Evolutionary conservation across 2,113 vertebrate species (phyloP).

Genomic region (Calypte anna): DNA sequence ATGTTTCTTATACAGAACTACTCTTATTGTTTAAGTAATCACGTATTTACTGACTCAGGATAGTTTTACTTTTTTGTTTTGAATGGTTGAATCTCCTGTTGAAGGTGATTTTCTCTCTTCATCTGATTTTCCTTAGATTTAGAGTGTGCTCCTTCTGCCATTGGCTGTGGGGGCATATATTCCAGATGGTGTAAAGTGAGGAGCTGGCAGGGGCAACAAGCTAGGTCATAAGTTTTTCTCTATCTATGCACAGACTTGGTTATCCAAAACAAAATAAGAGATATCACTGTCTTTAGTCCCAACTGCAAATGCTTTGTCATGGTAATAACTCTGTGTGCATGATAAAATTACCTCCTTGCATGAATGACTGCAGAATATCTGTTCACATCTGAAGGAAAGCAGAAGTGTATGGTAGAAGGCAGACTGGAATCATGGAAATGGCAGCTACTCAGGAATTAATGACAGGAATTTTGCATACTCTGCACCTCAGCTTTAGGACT

Average conservation of each 20-base stretch:
- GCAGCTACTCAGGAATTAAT: not conserved
- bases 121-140: not conserved
- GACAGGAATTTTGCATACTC: not conserved
- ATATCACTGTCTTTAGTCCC: not conserved
- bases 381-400: not conserved
- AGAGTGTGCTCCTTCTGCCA: not conserved
- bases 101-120: not conserved
- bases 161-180: not conserved
- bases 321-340: not conserved
- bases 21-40: not conserved
- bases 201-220: slow-evolving; percentile 2
- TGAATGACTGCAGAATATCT: not conserved
- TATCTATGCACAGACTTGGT: not conserved
- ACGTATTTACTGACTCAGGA: not conserved
- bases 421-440: not conserved
- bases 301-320: not conserved
- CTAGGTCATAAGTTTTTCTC: not conserved
- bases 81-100: not conserved
- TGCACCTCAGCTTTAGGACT: not conserved
- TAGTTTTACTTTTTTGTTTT: not conserved
- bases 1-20: not conserved
- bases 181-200: not conserved
- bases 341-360: not conserved
- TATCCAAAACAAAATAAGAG: not conserved
- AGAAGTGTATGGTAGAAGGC: not conserved